Base-by-base conservation (phyloP, 2,797 vertebrate genomes). In the Perdix hodgsoniae region DNA sequence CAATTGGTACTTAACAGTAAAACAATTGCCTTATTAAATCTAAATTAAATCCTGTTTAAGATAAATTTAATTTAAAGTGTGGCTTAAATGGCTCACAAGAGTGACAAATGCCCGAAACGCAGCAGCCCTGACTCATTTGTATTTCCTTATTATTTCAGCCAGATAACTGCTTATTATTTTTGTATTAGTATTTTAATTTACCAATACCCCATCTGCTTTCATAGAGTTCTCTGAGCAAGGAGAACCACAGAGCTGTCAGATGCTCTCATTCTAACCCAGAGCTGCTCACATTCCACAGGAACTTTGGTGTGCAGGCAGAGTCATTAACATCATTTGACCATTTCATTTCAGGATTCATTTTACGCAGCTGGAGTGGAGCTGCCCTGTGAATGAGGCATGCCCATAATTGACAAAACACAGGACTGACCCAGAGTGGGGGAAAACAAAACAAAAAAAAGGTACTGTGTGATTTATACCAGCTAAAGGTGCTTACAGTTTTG, bases 1-100 rank as follows among this genome's bases (percentile, higher is more conserved):
- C 92, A 96, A 85, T 74, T 92, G 86, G 90, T 96, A 82, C 60
- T 88, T 88, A 91, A 59, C 81, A 83, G 91, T 83, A 93, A 96
- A 96, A 94, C 96, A 97, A 96, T 93, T 94, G 94, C 91, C 57
- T 74, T 83, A 95, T 91, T 96, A 92, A 89, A 96, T 92, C 93
- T 94, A 93, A 97, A 97, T 93, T 86, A 97, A 95, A 59, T 81
- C 42, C 63, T 83, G 83, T 76, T 95, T 91, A 91, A 96, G 91
- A 91, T 88, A 89, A 95, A 94, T 89, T 94, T 93, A 87, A 83
- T 96, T 93, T 93, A 63, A 90, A 93, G 61, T 19, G 49, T 91
- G 86, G 74, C 61, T 82, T 86, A 93, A 96, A 96, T 67, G 86
- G 85, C 91, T 89, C 94, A 74, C 5, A 9, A 61, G 56, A 96